Conservation (phyloP, 2,888 invertebrate genomes). For the Dendrolimus houi region DNA sequence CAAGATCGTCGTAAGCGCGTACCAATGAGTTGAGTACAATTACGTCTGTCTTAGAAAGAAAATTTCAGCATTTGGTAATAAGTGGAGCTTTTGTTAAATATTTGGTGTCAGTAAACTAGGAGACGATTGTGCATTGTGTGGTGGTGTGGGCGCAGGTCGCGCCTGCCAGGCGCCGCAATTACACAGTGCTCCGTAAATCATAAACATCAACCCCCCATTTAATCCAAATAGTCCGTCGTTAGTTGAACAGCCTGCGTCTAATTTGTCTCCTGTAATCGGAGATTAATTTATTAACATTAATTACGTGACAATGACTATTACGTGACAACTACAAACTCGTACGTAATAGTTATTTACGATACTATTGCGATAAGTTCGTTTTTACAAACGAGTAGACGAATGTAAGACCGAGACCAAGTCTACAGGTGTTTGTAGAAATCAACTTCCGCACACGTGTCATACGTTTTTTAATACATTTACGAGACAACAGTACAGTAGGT, state of each 20-base stretch:
- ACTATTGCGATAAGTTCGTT: neutral
- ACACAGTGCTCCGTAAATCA: slow-evolving; percentile 72
- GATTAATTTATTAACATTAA: slow-evolving; percentile 75
- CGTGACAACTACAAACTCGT: neutral
- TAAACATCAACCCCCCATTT: slow-evolving; percentile 76
- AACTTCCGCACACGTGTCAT: too few species aligned
- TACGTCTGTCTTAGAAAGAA: neutral
- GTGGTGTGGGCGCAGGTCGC: slow-evolving; percentile 34
- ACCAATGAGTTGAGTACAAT: neutral
- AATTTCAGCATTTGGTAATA: too few species aligned
- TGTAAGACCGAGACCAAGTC: too few species aligned
- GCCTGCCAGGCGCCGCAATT: slow-evolving; percentile 71
- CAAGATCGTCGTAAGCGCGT: too few species aligned
- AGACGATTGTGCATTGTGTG: slow-evolving; percentile 1
- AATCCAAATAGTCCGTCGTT: slow-evolving; percentile 76
- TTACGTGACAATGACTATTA: slow-evolving; percentile 61
- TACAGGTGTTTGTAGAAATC: too few species aligned
- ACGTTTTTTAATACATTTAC: too few species aligned
- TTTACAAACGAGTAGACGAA: too few species aligned
- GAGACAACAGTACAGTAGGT: too few species aligned
- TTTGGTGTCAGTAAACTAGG: too few species aligned
- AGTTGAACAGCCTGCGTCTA: slow-evolving; percentile 73
- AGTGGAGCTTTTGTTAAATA: too few species aligned
- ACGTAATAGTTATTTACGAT: too few species aligned
- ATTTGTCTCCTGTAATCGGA: slow-evolving; percentile 72